Evolutionary conservation across 2,888 invertebrate species (phyloP).

Genomic region (Petrolisthes cinctipes): DNA sequence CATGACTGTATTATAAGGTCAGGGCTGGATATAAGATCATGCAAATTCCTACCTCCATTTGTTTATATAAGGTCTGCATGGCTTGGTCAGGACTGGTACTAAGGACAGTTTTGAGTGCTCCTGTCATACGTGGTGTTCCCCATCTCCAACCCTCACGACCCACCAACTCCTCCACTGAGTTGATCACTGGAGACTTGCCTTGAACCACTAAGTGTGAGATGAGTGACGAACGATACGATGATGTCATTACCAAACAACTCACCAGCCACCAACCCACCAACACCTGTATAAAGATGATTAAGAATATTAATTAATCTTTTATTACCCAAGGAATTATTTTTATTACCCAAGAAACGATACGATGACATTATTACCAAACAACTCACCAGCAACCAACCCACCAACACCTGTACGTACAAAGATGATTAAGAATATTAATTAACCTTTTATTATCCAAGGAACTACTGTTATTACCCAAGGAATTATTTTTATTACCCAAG

Average conservation of each 20-base stretch:
- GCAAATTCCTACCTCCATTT: slow-evolving; percentile 11
- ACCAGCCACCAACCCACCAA: slow-evolving; percentile 45
- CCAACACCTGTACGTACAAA: slow-evolving; percentile 36
- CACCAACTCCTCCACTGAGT: slow-evolving; percentile 62
- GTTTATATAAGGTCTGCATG: neutral
- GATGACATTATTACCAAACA: slow-evolving; percentile 33
- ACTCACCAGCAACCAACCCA: slow-evolving; percentile 42
- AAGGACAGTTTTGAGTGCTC: slow-evolving; percentile 4
- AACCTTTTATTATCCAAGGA: no score
- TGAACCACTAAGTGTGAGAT: slow-evolving; percentile 66
- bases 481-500: no score
- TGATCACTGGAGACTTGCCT: slow-evolving; percentile 66
- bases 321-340: no score
- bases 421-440: no score
- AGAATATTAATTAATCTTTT: no score
- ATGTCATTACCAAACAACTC: slow-evolving; percentile 29
- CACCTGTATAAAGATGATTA: no score
- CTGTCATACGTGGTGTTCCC: slow-evolving; percentile 11
- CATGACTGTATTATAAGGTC: no score
- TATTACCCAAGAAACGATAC: no score
- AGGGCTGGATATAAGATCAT: no score
- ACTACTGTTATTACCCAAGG: no score
- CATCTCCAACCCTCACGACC: slow-evolving; percentile 18
- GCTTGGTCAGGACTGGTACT: slow-evolving; percentile 15
- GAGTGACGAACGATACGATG: slow-evolving; percentile 47